Percentiles rank a stretch among this genome's conserved stretches.
These are phyloP conservation scores for Ptychochromis oligacanthus DNA, from an alignment of 2,113 vertebrate genomes.

Conservation along the genomic window DNA sequence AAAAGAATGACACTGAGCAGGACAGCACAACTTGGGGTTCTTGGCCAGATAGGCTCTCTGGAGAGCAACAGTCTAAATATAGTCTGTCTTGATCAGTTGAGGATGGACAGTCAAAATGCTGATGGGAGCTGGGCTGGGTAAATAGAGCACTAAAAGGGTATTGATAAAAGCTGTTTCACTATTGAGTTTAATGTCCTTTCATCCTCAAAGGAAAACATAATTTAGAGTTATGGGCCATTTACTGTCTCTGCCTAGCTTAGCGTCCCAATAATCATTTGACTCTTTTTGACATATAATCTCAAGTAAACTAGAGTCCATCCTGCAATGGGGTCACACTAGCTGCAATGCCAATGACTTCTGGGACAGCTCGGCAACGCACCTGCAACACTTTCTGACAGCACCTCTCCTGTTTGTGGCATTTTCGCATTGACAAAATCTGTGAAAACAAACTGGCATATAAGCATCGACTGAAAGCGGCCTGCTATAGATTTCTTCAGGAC, in stretches of 20 bases:
- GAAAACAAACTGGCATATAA: neutral
- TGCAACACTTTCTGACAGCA: neutral
- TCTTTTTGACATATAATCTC: neutral
- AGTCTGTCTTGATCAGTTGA: slow-evolving; percentile 42
- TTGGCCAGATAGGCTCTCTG: slow-evolving; percentile 24
- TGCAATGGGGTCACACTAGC: neutral
- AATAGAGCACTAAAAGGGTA: slow-evolving; percentile 32
- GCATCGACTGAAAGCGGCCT: neutral
- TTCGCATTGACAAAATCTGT: neutral
- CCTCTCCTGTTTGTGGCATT: neutral
- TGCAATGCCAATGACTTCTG: neutral
- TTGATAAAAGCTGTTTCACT: slow-evolving; percentile 32
- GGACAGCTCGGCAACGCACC: neutral
- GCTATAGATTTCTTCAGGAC: neutral
- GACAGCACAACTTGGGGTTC: slow-evolving; percentile 47
- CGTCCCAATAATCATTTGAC: neutral
- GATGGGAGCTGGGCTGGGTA: slow-evolving; percentile 13
- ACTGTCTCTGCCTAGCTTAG: neutral
- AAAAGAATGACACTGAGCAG: slow-evolving; percentile 27
- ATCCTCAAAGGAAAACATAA: slow-evolving; percentile 22
- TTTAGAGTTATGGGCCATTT: slow-evolving; percentile 9
- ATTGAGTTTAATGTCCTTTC: slow-evolving; percentile 14
- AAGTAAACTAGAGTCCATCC: neutral
- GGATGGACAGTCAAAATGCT: slow-evolving; percentile 41
- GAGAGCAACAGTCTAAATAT: slow-evolving; percentile 55